Evolutionary conservation across 1,140 invertebrate genomes (phyloP), one percentile per base, ranked within the genome.

Genomic region (Riptortus pedestris): DNA sequence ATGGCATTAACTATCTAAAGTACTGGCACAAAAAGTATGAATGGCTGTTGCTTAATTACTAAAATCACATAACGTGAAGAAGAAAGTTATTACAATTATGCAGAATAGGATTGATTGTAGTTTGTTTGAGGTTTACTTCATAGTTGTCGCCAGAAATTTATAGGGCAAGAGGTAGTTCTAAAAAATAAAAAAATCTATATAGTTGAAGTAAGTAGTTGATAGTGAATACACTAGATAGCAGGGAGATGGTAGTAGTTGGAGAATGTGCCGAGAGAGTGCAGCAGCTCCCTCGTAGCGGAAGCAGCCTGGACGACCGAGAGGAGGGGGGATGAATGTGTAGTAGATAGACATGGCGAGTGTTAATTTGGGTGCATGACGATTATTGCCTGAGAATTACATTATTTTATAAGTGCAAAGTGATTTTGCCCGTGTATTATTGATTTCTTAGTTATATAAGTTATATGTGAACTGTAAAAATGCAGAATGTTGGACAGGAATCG

Each of bases 401-500:
- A 59, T 59, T 59, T 59, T 33, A 59, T 18, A 31, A 70, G 66
- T 62, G 60, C 60, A 66, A 71, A 67, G 69, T 71, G 68, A 47
- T 64, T 66, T 68, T 43, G 33, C 28, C n/a, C 16, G 47, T 43
- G 20, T 57, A 59, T 55, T 63, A 51, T 51, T 66, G 57, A 62
- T 66, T 62, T 63, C 29, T 57, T 59, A 33, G 38, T 64, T 60
- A 63, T 63, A 63, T 59, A 63, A 33, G 43, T 43, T 59, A 63
- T 33, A 59, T 59, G 33, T 38, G 57, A 73, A 80, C 80, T 80
- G 80, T 79, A 83, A 87, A 88, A 80, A 90, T 90, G 87, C 87
- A 90, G 86, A 88, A 89, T 88, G 85, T 87, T 81, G 83, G 82
- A 83, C 83, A 85, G 81, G 79, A 78, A 73, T 79, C 79, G 71